Evolutionary conservation across 2,888 invertebrate genomes (phyloP).

Genomic region (Alentia gelatinosa): DNA sequence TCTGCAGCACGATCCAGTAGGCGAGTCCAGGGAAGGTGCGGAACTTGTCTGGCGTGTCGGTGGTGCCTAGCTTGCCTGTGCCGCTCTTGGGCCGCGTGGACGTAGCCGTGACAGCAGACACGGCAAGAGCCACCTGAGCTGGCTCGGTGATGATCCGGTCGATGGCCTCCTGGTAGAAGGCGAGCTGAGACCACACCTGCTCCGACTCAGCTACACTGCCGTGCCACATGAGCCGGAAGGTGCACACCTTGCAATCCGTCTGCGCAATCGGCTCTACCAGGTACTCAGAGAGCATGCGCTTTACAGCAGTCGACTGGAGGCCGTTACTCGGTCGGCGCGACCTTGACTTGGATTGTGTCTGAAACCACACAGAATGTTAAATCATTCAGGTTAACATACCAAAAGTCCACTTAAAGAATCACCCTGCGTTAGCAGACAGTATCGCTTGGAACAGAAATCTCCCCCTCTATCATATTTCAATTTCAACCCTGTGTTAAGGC

Average conservation of each 20-base stretch:
- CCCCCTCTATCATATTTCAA: too few relatives aligned
- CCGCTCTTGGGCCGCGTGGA: slow-evolving; percentile 45
- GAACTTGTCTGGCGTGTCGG: not conserved
- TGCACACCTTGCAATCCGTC: slow-evolving; percentile 45
- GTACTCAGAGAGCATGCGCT: slow-evolving; percentile 40
- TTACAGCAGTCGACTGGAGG: slow-evolving; percentile 32
- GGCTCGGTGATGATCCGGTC: slow-evolving; percentile 42
- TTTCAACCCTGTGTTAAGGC: too few relatives aligned
- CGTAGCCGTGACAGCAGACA: slow-evolving; percentile 36
- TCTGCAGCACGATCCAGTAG: slow-evolving; percentile 45
- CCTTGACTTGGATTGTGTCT: not conserved
- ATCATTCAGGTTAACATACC: not conserved
- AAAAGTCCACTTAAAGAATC: too few relatives aligned
- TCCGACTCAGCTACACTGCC: not conserved
- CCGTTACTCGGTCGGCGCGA: slow-evolving; percentile 27
- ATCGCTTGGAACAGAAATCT: too few relatives aligned
- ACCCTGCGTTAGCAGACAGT: too few relatives aligned
- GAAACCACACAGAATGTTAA: not conserved
- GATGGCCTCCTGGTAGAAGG: slow-evolving; percentile 34
- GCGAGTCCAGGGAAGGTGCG: slow-evolving; percentile 41
- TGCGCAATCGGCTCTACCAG: slow-evolving; percentile 36
- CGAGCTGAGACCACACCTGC: slow-evolving; percentile 26
- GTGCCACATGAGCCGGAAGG: slow-evolving; percentile 50
- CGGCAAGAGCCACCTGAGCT: slow-evolving; percentile 33
- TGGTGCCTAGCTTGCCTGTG: not conserved